Percentiles rank a stretch among this genome's conserved stretches.
Evolutionary conservation across 2,888 invertebrate species (phyloP).

Genomic region (Lasioglossum marginatum): DNA sequence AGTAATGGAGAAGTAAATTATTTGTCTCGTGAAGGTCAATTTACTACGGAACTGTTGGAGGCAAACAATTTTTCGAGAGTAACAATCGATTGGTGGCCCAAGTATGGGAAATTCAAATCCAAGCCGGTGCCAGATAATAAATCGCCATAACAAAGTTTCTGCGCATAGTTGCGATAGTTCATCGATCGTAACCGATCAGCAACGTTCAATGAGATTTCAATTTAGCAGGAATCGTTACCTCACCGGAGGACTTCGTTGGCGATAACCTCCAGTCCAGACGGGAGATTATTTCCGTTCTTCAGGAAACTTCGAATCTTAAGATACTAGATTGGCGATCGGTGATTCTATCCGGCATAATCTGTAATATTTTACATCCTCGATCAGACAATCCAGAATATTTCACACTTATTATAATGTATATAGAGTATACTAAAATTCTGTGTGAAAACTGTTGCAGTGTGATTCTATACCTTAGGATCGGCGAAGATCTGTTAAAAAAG

Average conservation of each 20-base stretch:
- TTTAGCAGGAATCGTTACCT: conserved; percentile 47
- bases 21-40: not conserved
- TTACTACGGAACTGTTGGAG: not conserved
- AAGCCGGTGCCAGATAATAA: conserved; percentile 18
- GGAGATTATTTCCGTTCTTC: conserved; percentile 51
- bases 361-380: conserved; percentile 6
- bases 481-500: too few relatives aligned
- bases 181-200: conserved; percentile 24
- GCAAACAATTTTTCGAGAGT: not conserved
- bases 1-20: too few relatives aligned
- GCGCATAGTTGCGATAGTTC: conserved; percentile 30
- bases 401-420: not conserved
- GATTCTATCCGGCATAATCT: conserved; percentile 23
- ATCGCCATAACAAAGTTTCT: conserved; percentile 26
- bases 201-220: conserved; percentile 45
- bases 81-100: not conserved
- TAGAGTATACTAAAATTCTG: too few relatives aligned
- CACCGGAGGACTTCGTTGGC: conserved; percentile 35
- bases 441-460: too few relatives aligned
- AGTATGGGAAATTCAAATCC: not conserved
- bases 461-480: too few relatives aligned
- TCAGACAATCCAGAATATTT: not conserved
- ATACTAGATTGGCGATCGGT: conserved; percentile 13
- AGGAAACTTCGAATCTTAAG: conserved; percentile 29
- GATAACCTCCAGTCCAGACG: conserved; percentile 28